Percentiles rank a stretch among this genome's conserved stretches.
phyloP scores from a whole-genome alignment of 2,113 vertebrate species.

The Oryzias curvinotus region DNA sequence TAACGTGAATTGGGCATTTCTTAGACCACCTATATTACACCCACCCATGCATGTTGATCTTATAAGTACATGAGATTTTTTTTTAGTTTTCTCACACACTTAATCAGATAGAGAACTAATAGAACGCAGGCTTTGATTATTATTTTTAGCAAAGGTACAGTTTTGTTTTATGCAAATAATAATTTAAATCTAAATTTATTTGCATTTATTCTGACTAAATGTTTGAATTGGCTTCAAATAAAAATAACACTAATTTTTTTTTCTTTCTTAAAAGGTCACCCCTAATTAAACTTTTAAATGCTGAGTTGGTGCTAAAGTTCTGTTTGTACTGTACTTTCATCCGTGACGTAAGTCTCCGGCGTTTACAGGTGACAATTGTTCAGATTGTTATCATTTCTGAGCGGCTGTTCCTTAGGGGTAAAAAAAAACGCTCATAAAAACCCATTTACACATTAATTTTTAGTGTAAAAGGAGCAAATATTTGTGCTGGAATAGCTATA shows the following conservation, averaged over 20 bases:
- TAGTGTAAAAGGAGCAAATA: too few species aligned
- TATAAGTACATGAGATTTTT: background rate
- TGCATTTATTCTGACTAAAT: too few species aligned
- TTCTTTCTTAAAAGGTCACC: too few species aligned
- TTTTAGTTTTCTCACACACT: background rate
- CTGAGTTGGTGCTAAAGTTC: constrained; percentile 26
- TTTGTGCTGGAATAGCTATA: too few species aligned
- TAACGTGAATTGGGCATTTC: constrained; percentile 18
- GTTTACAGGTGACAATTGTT: background rate
- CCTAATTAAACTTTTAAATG: background rate
- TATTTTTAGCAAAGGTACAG: constrained; percentile 6
- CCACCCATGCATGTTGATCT: background rate
- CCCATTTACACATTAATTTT: too few species aligned
- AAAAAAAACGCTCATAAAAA: background rate
- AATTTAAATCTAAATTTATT: too few species aligned
- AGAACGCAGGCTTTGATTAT: background rate
- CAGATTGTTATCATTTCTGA: background rate
- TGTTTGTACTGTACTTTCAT: constrained; percentile 37
- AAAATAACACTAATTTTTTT: too few species aligned
- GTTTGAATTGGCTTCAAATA: too few species aligned
- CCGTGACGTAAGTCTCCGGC: too few species aligned
- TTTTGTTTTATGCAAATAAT: too few species aligned
- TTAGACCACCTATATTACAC: constrained; percentile 5
- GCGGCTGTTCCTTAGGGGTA: background rate
- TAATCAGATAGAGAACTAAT: constrained; percentile 3